Percentiles rank a stretch among this genome's conserved stretches.
These are phyloP conservation scores for Yponomeuta malinellus DNA, from an alignment of 2,888 invertebrate species.

Conservation along the genomic window DNA sequence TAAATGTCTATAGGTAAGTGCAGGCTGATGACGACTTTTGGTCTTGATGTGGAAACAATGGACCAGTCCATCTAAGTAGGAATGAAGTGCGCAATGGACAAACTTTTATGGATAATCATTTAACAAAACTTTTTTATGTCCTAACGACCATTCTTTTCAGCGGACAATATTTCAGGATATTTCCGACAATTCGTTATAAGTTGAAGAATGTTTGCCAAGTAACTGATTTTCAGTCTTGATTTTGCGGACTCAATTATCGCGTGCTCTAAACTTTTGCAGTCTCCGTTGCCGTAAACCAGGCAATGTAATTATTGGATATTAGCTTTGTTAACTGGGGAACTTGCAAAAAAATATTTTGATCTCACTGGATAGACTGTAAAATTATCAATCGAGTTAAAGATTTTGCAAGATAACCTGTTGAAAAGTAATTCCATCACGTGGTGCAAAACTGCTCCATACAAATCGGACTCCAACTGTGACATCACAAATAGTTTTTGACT, in stretches of 20 bases:
- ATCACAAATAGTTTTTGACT: too few relatives aligned
- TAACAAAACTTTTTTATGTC: slow-evolving; percentile 35
- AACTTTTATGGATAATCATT: slow-evolving; percentile 45
- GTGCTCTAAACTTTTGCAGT: neutral
- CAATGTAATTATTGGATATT: too few relatives aligned
- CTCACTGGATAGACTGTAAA: too few relatives aligned
- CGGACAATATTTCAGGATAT: slow-evolving; percentile 15
- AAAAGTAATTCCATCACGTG: too few relatives aligned
- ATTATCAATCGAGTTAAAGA: too few relatives aligned
- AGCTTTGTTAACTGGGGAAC: too few relatives aligned
- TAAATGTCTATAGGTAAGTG: too few relatives aligned
- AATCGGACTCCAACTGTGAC: too few relatives aligned
- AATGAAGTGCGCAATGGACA: slow-evolving; percentile 26
- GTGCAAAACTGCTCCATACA: too few relatives aligned
- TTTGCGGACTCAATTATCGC: neutral
- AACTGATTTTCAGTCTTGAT: neutral
- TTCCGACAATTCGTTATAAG: slow-evolving; percentile 4
- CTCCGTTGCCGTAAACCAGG: neutral
- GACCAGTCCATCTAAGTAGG: neutral
- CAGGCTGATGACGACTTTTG: neutral
- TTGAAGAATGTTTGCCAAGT: neutral
- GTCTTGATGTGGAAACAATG: neutral
- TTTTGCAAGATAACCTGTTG: too few relatives aligned
- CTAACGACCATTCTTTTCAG: slow-evolving; percentile 21
- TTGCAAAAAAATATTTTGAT: too few relatives aligned